phyloP scores from a whole-genome alignment of 2,113 vertebrate genomes.

The Mus spicilegus region DNA sequence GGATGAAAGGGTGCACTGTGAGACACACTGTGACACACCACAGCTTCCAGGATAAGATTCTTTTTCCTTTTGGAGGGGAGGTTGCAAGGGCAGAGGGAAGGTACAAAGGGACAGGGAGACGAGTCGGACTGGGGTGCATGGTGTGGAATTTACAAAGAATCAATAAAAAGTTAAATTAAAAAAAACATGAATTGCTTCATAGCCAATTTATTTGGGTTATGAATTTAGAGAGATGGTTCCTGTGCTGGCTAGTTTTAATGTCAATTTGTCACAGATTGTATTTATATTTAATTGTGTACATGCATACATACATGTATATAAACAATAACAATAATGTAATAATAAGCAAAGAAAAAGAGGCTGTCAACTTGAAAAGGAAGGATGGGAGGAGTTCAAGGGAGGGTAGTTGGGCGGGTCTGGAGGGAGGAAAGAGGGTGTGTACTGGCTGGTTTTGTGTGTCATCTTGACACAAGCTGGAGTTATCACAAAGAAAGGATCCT shows the following conservation, averaged over 20 bases:
- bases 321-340: not conserved
- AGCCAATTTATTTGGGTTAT: constrained; percentile 76
- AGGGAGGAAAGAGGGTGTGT: not conserved
- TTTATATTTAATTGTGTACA: not conserved
- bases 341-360: not conserved
- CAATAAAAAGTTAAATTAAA: too few species aligned
- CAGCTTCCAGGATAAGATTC: too few species aligned
- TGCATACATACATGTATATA: not conserved
- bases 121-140: too few species aligned
- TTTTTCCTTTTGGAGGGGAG: too few species aligned
- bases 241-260: not conserved
- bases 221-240: constrained; percentile 75
- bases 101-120: too few species aligned
- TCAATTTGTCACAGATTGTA: not conserved
- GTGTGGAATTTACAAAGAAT: too few species aligned
- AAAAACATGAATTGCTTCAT: constrained; percentile 80
- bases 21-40: too few species aligned
- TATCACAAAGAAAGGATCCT: too few species aligned
- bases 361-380: not conserved
- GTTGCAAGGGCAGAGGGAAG: too few species aligned
- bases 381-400: not conserved
- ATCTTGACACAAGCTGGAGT: too few species aligned
- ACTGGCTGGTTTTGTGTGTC: too few species aligned
- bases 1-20: too few species aligned
- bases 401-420: not conserved